phyloP scores from a whole-genome alignment of 2,113 vertebrate species.

The Nestor notabilis region DNA sequence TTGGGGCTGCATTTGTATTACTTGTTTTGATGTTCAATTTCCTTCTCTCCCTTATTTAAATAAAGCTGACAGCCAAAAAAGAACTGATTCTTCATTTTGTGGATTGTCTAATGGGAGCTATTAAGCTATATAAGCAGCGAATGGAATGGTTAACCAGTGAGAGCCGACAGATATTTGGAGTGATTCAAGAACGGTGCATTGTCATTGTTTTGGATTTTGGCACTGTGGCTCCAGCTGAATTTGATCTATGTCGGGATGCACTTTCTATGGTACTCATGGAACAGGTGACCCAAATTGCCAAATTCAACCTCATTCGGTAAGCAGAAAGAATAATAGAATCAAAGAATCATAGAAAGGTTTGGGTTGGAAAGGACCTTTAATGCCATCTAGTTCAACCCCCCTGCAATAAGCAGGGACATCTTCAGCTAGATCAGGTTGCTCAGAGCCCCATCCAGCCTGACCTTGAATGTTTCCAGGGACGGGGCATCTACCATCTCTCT shows the following conservation, averaged over 20 bases:
- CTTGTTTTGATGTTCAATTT: conserved; percentile 51
- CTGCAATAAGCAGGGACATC: neutral
- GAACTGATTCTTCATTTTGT: conserved; percentile 72
- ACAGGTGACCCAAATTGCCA: conserved; percentile 75
- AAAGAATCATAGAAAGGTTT: neutral
- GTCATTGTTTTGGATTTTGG: conserved; percentile 77
- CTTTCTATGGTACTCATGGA: conserved; percentile 77
- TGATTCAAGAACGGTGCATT: conserved; percentile 78
- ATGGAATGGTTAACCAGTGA: conserved; percentile 81
- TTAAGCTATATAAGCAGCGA: conserved; percentile 70
- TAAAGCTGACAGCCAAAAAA: conserved; percentile 81
- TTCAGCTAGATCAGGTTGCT: neutral
- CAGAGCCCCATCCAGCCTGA: neutral
- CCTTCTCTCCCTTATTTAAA: conserved; percentile 35
- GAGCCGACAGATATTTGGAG: conserved; percentile 82
- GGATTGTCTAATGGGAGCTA: conserved; percentile 60
- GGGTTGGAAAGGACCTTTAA: neutral
- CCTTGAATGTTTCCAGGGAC: neutral
- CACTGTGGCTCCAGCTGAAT: conserved; percentile 32
- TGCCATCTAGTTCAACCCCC: neutral
- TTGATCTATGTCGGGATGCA: conserved; percentile 65
- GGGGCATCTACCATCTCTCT: neutral
- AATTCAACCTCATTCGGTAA: conserved; percentile 83
- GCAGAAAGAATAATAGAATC: neutral
- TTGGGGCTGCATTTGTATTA: conserved; percentile 37